Evolutionary conservation across 2,888 invertebrate genomes (phyloP), one percentile per base, ranked within the genome.

Genomic region (Heterodera filipjevi): DNA sequence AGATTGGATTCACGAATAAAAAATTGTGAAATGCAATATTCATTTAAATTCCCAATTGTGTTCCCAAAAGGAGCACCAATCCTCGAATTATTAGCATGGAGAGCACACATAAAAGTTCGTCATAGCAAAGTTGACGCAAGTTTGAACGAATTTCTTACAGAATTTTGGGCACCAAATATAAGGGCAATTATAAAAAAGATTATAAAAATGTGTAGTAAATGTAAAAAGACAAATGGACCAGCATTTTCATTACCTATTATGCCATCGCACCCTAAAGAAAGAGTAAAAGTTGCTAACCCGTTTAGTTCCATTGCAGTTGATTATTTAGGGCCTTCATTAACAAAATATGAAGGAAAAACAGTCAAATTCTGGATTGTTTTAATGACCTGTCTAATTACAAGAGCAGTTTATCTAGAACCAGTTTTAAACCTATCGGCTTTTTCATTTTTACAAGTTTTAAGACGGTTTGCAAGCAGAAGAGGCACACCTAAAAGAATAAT

Each of bases 321-420:
- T 72, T 89, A 90, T 53, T 86, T 88, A 8, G 90, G 90, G 0
- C 90, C 90, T 0, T 66, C 90, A 19, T 81, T 75, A 35, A 77
- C 3, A 53, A 64, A 39, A 0, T 30, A 6, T 22, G 44, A 80
- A 30, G 30, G 32, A 2, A 66, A 66, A 5, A 44, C 44, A 2
- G 85, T 81, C 8, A 86, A 86, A 64, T 35, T 64, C 0, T 90
- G 87, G 86, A 84, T 90, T 22, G 82, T 84, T 16, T 59, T 90
- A 16, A 89, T 87, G 78, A 90, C 90, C 0, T 90, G 90, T 84
- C 89, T 90, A 1, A 83, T 89, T 0, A 90, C 89, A 64, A 79
- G 89, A n/a, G 85, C 87, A 0, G 82, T 90, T 10, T 89, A 90
- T 81, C 80, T 91, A 22, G 90, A 90, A 81, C 33, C 89, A 6